phyloP scores from a whole-genome alignment of 2,888 invertebrate genomes.

The Xestoiulus laeticollis region DNA sequence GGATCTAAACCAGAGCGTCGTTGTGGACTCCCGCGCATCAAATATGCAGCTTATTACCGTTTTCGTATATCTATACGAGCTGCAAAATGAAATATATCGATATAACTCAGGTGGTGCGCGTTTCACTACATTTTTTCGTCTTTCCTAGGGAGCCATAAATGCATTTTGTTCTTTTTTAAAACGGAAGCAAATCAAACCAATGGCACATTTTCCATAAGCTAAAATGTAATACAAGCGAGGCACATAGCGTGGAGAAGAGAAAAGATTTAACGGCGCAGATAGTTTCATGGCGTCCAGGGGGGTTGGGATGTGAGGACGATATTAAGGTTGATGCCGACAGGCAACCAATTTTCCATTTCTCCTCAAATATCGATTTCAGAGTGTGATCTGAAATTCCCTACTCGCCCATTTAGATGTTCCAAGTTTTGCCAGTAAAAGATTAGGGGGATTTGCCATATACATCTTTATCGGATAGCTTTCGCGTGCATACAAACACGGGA shows the following conservation, averaged over 20 bases:
- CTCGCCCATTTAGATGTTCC: slow-evolving; percentile 43
- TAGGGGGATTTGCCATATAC: slow-evolving; percentile 42
- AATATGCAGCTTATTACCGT: background rate
- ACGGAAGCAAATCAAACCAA: slow-evolving; percentile 39
- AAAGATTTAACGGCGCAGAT: slow-evolving; percentile 9
- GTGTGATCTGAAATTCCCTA: slow-evolving; percentile 31
- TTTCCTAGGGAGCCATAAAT: background rate
- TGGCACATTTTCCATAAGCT: slow-evolving; percentile 45
- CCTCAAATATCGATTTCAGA: slow-evolving; percentile 39
- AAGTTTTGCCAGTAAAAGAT: slow-evolving; percentile 43
- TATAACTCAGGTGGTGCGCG: slow-evolving; percentile 9
- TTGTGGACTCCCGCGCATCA: background rate
- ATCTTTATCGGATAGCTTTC: slow-evolving; percentile 6
- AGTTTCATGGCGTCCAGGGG: background rate
- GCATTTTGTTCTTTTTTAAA: slow-evolving; percentile 5
- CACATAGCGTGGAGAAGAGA: background rate
- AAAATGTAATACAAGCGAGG: slow-evolving; percentile 36
- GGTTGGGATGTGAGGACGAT: slow-evolving; percentile 3
- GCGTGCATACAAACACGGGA: background rate
- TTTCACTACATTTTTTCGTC: background rate
- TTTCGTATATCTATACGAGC: background rate
- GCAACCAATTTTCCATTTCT: slow-evolving; percentile 15
- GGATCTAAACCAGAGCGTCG: background rate
- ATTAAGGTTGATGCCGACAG: slow-evolving; percentile 4
- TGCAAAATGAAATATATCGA: background rate